Conservation (phyloP, 2,113 vertebrate genomes). For the Gymnogyps californianus region DNA sequence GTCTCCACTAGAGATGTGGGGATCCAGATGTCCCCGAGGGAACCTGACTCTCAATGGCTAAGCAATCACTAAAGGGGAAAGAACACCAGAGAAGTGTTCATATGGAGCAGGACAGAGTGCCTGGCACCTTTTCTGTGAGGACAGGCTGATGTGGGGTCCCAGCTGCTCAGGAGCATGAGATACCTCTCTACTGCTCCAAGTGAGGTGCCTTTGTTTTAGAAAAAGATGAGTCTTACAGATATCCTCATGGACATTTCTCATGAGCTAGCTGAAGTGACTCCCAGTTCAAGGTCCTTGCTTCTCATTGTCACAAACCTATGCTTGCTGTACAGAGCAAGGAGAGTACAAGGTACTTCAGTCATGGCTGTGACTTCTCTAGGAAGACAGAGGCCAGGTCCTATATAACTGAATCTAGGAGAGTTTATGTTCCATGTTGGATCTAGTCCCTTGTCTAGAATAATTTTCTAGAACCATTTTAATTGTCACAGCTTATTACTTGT, state of each 20-base stretch:
- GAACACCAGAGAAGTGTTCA: not conserved
- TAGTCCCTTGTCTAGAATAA: not conserved
- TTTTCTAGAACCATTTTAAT: not conserved
- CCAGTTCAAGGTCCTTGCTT: not conserved
- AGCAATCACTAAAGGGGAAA: not conserved
- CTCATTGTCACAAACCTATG: not conserved
- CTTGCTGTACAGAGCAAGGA: not conserved
- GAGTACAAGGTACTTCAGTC: not conserved
- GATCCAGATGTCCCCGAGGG: not conserved
- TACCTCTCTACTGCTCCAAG: not conserved
- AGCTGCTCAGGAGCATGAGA: not conserved
- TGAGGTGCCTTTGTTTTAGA: not conserved
- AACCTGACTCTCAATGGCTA: not conserved
- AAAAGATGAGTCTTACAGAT: not conserved
- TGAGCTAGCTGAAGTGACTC: not conserved
- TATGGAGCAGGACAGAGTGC: not conserved
- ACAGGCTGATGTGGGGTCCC: not conserved
- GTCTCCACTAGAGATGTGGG: not conserved
- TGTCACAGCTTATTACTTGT: not conserved
- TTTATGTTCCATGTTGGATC: not conserved
- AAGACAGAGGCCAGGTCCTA: not conserved
- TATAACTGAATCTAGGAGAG: not conserved
- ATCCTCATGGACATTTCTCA: not conserved
- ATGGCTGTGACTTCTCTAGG: not conserved
- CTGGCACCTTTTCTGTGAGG: not conserved